Conservation (phyloP, 2,888 invertebrate genomes). For the Drosophila meridiana region DNA sequence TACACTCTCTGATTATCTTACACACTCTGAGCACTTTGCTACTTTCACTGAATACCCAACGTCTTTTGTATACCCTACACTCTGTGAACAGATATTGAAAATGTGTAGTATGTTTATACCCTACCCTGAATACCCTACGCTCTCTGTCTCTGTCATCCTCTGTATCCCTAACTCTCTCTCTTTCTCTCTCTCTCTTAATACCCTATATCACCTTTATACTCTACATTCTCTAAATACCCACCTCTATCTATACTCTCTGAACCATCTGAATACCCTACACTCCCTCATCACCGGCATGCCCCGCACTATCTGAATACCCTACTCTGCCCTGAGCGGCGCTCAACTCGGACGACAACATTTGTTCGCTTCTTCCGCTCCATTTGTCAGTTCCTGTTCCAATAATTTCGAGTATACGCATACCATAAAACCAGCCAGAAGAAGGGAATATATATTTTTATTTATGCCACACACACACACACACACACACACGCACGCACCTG, state of each 20-base stretch:
- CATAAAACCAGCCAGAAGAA: slow-evolving; percentile 2
- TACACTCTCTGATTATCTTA: too few relatives aligned
- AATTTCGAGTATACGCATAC: slow-evolving; percentile 46
- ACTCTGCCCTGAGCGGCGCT: not conserved
- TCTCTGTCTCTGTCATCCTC: not conserved
- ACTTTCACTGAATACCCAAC: too few relatives aligned
- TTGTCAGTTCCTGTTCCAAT: slow-evolving; percentile 41
- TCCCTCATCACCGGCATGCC: too few relatives aligned
- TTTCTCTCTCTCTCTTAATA: not conserved
- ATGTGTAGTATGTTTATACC: too few relatives aligned
- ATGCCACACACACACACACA: slow-evolving; percentile 19
- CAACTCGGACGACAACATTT: slow-evolving; percentile 5
- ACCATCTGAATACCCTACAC: not conserved
- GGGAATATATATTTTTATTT: slow-evolving; percentile 39
- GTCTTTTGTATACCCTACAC: too few relatives aligned
- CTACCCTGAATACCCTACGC: not conserved
- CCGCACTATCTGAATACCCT: not conserved
- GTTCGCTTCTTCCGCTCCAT: slow-evolving; percentile 14
- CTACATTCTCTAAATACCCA: not conserved
- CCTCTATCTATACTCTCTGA: not conserved
- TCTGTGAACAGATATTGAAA: too few relatives aligned
- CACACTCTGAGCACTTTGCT: too few relatives aligned
- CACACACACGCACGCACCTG: slow-evolving; percentile 5
- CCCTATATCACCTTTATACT: not conserved
- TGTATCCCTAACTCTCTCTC: too few relatives aligned